These are phyloP conservation scores for Melieria picta DNA, from an alignment of 2,888 invertebrate species.

Conservation along the genomic window DNA sequence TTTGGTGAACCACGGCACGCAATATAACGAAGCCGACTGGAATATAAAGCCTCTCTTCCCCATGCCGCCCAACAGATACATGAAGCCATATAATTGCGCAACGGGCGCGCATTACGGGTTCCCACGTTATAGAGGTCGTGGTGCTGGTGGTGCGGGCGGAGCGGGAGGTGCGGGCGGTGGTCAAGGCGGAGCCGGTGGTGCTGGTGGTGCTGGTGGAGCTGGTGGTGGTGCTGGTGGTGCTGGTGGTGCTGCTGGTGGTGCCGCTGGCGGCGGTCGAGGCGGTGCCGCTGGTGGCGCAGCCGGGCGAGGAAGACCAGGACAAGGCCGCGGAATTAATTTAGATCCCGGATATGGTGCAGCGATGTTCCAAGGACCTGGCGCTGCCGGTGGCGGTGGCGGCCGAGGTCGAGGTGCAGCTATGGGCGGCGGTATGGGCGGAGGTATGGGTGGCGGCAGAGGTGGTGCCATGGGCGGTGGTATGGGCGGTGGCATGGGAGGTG, in stretches of 20 bases:
- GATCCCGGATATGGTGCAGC: conserved; percentile 15
- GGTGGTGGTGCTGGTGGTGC: conserved; percentile 16
- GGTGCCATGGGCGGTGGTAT: conserved; percentile 23
- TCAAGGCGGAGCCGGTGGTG: conserved; percentile 10
- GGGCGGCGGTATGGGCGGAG: conserved; percentile 25
- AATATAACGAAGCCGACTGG: conserved; percentile 71
- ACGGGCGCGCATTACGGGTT: conserved; percentile 48
- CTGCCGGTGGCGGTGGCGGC: conserved; percentile 36
- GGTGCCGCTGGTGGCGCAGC: conserved; percentile 28
- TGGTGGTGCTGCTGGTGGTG: conserved; percentile 16
- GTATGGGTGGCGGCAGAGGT: conserved; percentile 17
- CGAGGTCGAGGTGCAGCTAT: conserved; percentile 36
- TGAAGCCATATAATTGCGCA: conserved; percentile 54
- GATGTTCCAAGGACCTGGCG: conserved; percentile 15
- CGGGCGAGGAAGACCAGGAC: conserved; percentile 10
- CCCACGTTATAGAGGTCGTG: conserved; percentile 26
- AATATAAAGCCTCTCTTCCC: conserved; percentile 50
- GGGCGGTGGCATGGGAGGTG: conserved; percentile 20
- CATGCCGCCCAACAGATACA: conserved; percentile 51
- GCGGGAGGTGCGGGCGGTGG: conserved; percentile 37
- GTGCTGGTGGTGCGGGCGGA: conserved; percentile 29
- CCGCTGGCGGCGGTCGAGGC: conserved; percentile 25
- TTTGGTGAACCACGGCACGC: conserved; percentile 71
- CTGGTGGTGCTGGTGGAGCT: neutral
- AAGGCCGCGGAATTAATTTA: conserved; percentile 30